Evolutionary conservation across 2,888 invertebrate species (phyloP).

Genomic region (Ephialtes manifestator): DNA sequence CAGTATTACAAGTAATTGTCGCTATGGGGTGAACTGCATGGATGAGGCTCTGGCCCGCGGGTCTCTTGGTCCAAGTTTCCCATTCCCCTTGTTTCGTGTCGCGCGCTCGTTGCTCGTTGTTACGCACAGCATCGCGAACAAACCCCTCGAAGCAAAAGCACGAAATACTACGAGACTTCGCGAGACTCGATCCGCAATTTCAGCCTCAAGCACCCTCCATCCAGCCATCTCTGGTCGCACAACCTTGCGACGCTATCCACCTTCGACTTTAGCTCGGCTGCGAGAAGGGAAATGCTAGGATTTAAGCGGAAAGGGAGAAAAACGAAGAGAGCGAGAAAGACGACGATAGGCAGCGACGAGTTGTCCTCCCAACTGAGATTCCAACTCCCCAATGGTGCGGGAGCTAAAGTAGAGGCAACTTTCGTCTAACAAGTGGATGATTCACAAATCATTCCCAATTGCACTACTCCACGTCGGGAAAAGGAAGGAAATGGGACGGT

Average conservation of each 20-base stretch:
- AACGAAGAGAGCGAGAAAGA: not conserved
- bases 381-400: conserved; percentile 62
- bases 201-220: conserved; percentile 66
- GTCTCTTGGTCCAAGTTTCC: conserved; percentile 49
- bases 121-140: conserved; percentile 36
- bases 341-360: conserved; percentile 15
- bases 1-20: conserved; percentile 85
- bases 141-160: conserved; percentile 40
- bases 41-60: conserved; percentile 56
- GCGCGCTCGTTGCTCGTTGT: conserved; percentile 20
- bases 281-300: conserved; percentile 1
- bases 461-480: conserved; percentile 53
- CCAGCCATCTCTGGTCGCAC: not conserved
- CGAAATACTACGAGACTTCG: conserved; percentile 47
- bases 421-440: conserved; percentile 84
- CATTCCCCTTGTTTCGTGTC: conserved; percentile 21
- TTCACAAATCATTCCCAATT: conserved; percentile 84
- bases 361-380: conserved; percentile 24
- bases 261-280: not conserved
- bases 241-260: not conserved
- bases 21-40: conserved; percentile 78
- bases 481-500: conserved; percentile 43
- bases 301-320: not conserved
- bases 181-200: conserved; percentile 71
- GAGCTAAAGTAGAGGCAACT: conserved; percentile 77